Evolutionary conservation across 2,888 invertebrate genomes (phyloP), one percentile per base, ranked within the genome.

Genomic region (Pristionchus entomophagus): DNA sequence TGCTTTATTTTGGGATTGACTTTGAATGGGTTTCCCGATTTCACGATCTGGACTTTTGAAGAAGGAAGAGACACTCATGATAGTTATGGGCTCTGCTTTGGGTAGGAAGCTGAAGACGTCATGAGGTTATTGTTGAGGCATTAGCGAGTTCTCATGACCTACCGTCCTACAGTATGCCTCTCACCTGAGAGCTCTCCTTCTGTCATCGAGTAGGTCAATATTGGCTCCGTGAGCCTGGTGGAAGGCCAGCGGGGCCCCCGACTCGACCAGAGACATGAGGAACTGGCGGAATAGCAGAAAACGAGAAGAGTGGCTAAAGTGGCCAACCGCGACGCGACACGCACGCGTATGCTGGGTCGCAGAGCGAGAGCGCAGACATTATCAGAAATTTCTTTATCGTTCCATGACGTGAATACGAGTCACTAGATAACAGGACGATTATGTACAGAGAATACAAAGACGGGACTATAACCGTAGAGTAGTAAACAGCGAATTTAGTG

Each of bases 181-280:
- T 32, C 85, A 49, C 62, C 88, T 73, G 35, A 87, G 78, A 8
- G 88, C 88, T 22, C 88, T n/a, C 45, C 83, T 51, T 85, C 88
- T 26, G 19, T 86, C 86, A 22, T 88, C 88, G 65, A 87, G 77
- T 26, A 88, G 81, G 12, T 86, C 86, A 38, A 88, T 88, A 83
- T 88, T 88, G 29, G 87, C 88, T 19, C 88, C 88, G 69, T 88
- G 88, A 38, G 59, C 86, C 3, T 73, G 83, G 53, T 88, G 88
- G 83, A 88, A 88, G 22, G 86, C 62, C 14, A 86, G 62, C 0
- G 86, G 78, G 38, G 35, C 35, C 49, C 59, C 69, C 22, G 69
- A 51, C 8, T 80, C 78, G 6, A 80, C 53, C 8, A 80, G 29
- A 29, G 78, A 80, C 78, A 80, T 80, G 1, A 45, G 41, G n/a